These are phyloP conservation scores for Ariolimax columbianus DNA, from an alignment of 2,888 invertebrate genomes.

Conservation along the genomic window DNA sequence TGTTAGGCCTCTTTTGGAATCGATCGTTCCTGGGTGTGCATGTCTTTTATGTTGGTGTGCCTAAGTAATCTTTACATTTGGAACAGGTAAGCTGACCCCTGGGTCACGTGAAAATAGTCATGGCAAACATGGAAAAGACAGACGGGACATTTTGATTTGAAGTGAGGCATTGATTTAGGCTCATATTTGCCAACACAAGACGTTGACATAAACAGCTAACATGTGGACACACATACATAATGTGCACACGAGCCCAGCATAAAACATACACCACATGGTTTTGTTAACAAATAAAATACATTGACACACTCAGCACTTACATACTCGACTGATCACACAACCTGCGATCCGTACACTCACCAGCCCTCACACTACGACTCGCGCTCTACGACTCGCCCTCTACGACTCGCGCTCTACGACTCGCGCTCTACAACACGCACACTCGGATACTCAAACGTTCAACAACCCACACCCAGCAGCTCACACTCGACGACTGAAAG, in stretches of 20 bases:
- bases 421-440: too few relatives aligned
- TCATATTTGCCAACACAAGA: neutral
- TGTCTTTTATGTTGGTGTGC: slow-evolving; percentile 20
- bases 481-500: too few relatives aligned
- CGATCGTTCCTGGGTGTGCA: neutral
- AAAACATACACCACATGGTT: neutral
- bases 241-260: neutral
- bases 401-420: too few relatives aligned
- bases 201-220: neutral
- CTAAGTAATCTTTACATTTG: slow-evolving; percentile 29
- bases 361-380: too few relatives aligned
- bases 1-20: slow-evolving; percentile 4
- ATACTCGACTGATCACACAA: too few relatives aligned
- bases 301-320: too few relatives aligned
- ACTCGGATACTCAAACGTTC: too few relatives aligned
- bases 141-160: neutral
- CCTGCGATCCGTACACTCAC: too few relatives aligned
- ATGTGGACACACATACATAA: neutral
- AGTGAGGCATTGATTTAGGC: neutral
- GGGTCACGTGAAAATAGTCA: neutral
- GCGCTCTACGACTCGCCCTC: too few relatives aligned
- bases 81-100: slow-evolving; percentile 16
- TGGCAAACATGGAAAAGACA: neutral
- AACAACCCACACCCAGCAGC: too few relatives aligned
- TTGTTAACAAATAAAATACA: neutral